Base-by-base conservation (phyloP, 2,113 vertebrate genomes). In the Fregetta grallaria region DNA sequence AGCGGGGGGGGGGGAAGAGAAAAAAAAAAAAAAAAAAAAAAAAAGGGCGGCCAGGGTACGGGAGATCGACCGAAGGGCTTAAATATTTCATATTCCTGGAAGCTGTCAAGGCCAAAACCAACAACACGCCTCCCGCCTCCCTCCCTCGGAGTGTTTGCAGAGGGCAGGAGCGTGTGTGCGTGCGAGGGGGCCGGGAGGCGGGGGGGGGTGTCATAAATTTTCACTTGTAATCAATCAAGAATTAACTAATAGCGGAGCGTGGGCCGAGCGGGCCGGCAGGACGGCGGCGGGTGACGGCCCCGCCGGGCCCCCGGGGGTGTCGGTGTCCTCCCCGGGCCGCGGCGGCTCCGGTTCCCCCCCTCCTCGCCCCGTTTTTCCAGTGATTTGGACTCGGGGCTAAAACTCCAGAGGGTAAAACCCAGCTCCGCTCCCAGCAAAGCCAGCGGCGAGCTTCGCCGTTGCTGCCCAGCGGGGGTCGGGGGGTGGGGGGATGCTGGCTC, bases 81-180 rank as follows among this genome's bases (percentile, higher is more conserved):
- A 77, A 85, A 92, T 80, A 93, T 93, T 93, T 96, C 82, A 90
- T 96, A 94, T 96, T 90, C 85, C 96, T 96, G 94, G 91, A 96
- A 96, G 93, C 91, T 93, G 94, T 68, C 91, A 92, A 92, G 91
- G 88, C 94, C 96, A 96, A 96, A 94, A 93, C 30, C 96, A 94
- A 89, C 96, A 95, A 50, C 68, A 49, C 72, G 83, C 90, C 94
- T 90, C 91, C 74, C 78, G 58, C 92, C 88, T 77, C 87, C 67
- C n/a, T 25, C 40, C 84, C 75, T 40, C 61, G 40, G 83, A 86
- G 84, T 94, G 77, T 89, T 96, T 94, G 94, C 84, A 80, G 90
- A 86, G 91, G 73, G 90, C 87, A 89, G 88, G 84, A 63, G 94
- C 59, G 84, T 83, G 96, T 88, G 75, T 95, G 90, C 61, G 66